Evolutionary conservation across 2,113 vertebrate genomes (phyloP).

Genomic region (Pungitius pungitius): DNA sequence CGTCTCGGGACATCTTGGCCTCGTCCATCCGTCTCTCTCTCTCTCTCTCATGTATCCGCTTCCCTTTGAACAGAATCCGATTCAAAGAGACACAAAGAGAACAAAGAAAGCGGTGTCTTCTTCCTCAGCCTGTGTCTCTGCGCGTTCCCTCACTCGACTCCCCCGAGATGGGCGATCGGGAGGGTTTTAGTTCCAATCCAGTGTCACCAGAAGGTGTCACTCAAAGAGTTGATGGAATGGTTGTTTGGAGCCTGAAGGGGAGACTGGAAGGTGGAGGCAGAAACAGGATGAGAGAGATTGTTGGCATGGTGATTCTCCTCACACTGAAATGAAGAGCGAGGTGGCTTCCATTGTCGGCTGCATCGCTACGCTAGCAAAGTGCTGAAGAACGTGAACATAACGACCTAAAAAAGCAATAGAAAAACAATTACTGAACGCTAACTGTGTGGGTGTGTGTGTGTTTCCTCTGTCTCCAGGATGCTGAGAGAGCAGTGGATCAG

Average conservation of each 20-base stretch:
- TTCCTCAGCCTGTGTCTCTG: slow-evolving; percentile 12
- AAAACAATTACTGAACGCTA: slow-evolving; percentile 19
- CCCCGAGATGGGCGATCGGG: neutral
- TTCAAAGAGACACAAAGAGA: slow-evolving; percentile 20
- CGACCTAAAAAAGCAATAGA: neutral
- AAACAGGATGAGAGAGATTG: slow-evolving; percentile 35
- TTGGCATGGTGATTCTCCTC: slow-evolving; percentile 60
- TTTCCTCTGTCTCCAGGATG: slow-evolving; percentile 78
- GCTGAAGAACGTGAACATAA: neutral
- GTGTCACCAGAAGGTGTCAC: slow-evolving; percentile 9
- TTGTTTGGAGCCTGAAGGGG: slow-evolving; percentile 12
- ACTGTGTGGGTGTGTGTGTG: slow-evolving; percentile 35
- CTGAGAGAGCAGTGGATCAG: slow-evolving; percentile 97
- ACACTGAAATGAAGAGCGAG: neutral
- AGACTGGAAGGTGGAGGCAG: slow-evolving; percentile 12
- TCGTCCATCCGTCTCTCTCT: neutral
- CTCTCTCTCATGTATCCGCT: neutral
- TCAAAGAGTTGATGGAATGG: slow-evolving; percentile 4
- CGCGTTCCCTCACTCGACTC: slow-evolving; percentile 4
- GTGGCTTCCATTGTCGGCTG: slow-evolving; percentile 4
- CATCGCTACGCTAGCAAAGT: neutral
- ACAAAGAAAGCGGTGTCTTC: neutral
- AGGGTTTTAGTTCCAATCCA: neutral
- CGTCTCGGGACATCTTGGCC: neutral
- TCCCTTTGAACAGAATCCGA: neutral